A percentile compares a stretch with the other conserved stretches of the same genome.
Conservation (phyloP, 2,797 vertebrate species). For the Trachurus trachurus region DNA sequence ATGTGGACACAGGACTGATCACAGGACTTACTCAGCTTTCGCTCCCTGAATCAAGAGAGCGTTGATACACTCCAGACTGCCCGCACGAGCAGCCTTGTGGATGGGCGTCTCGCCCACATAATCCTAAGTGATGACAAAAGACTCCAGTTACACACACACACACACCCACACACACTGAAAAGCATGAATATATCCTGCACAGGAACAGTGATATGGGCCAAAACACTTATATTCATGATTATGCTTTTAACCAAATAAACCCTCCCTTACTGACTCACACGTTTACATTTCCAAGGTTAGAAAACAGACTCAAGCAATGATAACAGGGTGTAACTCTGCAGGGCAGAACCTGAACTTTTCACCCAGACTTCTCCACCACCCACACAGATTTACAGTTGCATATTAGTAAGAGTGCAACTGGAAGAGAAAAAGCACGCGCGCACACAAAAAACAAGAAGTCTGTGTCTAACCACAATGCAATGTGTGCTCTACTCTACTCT, state of each 20-base stretch:
- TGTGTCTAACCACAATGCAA: constrained; percentile 37
- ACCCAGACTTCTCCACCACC: constrained; percentile 57
- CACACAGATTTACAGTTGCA: constrained; percentile 61
- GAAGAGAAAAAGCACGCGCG: background rate
- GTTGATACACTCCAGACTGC: constrained; percentile 97
- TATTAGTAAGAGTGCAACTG: constrained; percentile 43
- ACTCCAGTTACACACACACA: constrained; percentile 37
- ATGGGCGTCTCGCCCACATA: constrained; percentile 99
- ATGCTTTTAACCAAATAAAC: constrained; percentile 3
- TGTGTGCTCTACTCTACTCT: constrained; percentile 32
- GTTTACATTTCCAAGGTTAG: constrained; percentile 1
- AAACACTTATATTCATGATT: background rate
- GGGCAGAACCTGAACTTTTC: constrained; percentile 62
- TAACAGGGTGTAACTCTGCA: constrained; percentile 27
- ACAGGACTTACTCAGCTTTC: constrained; percentile 96
- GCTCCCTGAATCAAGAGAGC: constrained; percentile 97
- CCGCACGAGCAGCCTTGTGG: constrained; percentile 99
- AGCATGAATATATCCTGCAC: background rate
- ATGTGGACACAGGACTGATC: constrained; percentile 66
- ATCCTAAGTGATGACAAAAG: constrained; percentile 87
- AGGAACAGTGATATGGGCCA: constrained; percentile 1
- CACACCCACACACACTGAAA: constrained; percentile 27
- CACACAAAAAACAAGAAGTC: background rate
- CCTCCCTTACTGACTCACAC: background rate
- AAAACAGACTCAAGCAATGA: constrained; percentile 16